These are phyloP conservation scores for Oreonectes daqikongensis DNA, from an alignment of 2,797 vertebrate genomes.

Conservation along the genomic window DNA sequence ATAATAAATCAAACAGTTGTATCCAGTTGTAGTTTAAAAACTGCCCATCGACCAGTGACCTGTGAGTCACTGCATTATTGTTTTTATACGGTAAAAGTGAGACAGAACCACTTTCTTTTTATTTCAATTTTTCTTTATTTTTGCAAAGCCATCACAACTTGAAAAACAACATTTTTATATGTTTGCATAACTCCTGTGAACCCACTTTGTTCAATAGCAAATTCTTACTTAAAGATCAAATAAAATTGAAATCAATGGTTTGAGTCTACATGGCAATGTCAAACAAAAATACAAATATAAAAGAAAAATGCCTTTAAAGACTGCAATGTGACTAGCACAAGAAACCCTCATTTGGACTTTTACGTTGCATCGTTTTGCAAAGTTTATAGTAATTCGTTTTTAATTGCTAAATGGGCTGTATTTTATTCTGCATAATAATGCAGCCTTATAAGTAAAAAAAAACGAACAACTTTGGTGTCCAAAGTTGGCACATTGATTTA, in stretches of 20 bases:
- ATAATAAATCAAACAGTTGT: not conserved
- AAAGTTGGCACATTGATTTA: conserved; percentile 15
- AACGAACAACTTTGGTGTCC: too few relatives aligned
- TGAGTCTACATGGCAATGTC: not conserved
- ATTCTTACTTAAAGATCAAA: too few relatives aligned
- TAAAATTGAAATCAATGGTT: not conserved
- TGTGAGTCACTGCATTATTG: too few relatives aligned
- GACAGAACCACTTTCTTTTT: too few relatives aligned
- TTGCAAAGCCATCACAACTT: not conserved
- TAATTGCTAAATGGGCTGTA: not conserved
- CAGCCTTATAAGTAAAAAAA: too few relatives aligned
- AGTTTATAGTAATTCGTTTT: not conserved
- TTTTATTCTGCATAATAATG: not conserved
- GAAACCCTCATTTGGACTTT: not conserved
- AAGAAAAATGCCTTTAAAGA: not conserved
- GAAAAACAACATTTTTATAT: not conserved
- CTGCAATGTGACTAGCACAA: not conserved
- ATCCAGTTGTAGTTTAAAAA: not conserved
- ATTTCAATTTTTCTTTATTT: not conserved
- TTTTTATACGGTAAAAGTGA: not conserved
- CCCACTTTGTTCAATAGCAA: not conserved
- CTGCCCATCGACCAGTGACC: too few relatives aligned
- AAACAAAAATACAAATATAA: not conserved
- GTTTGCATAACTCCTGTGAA: not conserved
- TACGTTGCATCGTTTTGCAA: not conserved